Evolutionary conservation across 2,797 vertebrate genomes (phyloP).

Genomic region (Enteromius thamalakanensis): DNA sequence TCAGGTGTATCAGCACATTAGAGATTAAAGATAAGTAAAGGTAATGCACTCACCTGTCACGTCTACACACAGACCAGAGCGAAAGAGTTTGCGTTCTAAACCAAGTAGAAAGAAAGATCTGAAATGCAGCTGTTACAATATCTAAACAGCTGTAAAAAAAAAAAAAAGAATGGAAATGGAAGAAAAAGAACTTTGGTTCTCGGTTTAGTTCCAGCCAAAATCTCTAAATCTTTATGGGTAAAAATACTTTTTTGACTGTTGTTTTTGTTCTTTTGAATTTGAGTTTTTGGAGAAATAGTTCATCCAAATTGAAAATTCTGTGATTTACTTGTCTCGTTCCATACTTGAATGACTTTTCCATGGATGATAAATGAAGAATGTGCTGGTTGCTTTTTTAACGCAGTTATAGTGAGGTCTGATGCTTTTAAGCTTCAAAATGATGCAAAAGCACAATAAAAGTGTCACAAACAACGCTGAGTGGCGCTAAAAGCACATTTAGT

Average conservation of each 20-base stretch:
- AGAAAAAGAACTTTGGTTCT: not conserved
- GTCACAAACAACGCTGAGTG: not conserved
- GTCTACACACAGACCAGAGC: not conserved
- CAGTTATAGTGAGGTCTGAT: not conserved
- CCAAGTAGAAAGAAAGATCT: not conserved
- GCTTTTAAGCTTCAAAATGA: not conserved
- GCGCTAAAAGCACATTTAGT: not conserved
- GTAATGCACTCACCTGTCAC: not conserved
- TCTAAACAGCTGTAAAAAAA: constrained; percentile 28
- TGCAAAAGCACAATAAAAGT: constrained; percentile 11
- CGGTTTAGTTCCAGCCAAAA: not conserved
- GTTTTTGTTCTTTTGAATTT: constrained; percentile 11
- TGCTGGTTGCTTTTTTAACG: not conserved
- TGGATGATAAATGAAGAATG: not conserved
- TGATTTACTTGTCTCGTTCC: not conserved
- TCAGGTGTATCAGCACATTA: not conserved
- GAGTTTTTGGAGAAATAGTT: constrained; percentile 8
- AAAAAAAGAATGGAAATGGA: constrained; percentile 13
- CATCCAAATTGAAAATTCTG: not conserved
- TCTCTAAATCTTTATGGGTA: constrained; percentile 3
- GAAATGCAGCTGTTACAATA: constrained; percentile 14
- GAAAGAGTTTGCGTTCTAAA: constrained; percentile 2
- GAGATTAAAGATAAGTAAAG: not conserved
- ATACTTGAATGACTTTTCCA: constrained; percentile 6
- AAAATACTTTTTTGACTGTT: constrained; percentile 19